phyloP scores from a whole-genome alignment of 2,113 vertebrate genomes.

The Gorsachius goisagi region DNA sequence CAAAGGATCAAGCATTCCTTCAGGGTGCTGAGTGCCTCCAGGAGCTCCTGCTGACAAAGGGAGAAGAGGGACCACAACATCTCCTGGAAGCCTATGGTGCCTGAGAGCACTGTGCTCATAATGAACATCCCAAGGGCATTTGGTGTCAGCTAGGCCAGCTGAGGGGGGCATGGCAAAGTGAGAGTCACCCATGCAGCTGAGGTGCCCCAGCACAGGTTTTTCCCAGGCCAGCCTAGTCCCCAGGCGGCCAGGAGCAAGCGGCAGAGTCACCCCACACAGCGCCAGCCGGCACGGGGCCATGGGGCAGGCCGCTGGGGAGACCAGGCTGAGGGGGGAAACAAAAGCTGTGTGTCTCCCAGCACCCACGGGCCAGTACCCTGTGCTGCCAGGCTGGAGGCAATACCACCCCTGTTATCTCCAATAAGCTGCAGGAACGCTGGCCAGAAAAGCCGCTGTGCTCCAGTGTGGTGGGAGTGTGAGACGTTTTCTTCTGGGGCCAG shows the following conservation, averaged over 20 bases:
- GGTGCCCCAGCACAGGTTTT: not conserved
- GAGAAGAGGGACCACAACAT: not conserved
- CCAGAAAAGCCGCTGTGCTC: not conserved
- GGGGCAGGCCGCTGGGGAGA: not conserved
- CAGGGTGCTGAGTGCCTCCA: constrained; percentile 6
- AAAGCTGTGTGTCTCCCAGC: not conserved
- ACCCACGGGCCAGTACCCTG: not conserved
- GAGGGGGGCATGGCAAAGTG: not conserved
- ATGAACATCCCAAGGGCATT: not conserved
- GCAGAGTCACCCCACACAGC: not conserved
- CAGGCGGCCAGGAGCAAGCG: not conserved
- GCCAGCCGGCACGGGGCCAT: fast-evolving
- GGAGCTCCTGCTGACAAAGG: constrained; percentile 7
- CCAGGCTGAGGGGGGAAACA: not conserved
- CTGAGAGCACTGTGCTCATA: not conserved
- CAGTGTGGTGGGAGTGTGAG: not conserved
- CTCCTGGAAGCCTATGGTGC: not conserved
- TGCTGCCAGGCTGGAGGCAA: not conserved
- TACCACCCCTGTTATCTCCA: not conserved
- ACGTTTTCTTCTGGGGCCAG: not conserved
- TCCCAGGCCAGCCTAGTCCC: not conserved
- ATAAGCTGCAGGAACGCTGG: not conserved
- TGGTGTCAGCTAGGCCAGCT: not conserved
- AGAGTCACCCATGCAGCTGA: not conserved
- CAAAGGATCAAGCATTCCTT: not conserved